Base-by-base conservation (phyloP, 2,113 vertebrate genomes). In the Sciurus niger region DNA sequence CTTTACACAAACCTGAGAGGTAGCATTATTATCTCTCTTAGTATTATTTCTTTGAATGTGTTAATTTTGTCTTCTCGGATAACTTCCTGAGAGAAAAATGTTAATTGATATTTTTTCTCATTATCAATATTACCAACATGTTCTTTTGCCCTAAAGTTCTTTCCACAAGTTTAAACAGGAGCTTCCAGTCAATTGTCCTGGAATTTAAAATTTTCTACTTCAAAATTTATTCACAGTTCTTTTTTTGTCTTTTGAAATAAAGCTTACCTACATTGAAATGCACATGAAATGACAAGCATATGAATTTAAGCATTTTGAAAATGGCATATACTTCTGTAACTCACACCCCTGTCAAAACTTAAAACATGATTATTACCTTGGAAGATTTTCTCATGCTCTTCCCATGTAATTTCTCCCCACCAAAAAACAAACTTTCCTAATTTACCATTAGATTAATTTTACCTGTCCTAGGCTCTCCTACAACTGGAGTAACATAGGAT, bases 221-320 rank as follows among this genome's bases (percentile, higher is more conserved):
- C 34, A 89, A 72, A 89, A 63, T 58, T 68, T 93, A n/a, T 82
- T 70, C 10, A 65, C 8, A 72, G 60, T 68, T 48, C n/a, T 77
- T 67, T 72, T 65, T 34, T 89, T 82, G 67, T 28, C 17, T 80
- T 84, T 90, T 67, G 48, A 88, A 74, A 20, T 78, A 34, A 88
- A 87, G 74, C 88, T 60, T 88, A 73, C 30, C 79, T 78, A 78
- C 28, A 67, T 51, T 79, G 63, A 83, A 90, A 84, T 60, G 10
- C 18, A 86, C 32, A 30, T 22, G 60, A 63, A 6, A 25, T 63
- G 18, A 65, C 32, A 95, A 78, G 18, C 51, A 18, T 77, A 43
- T 43, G 90, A 40, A 79, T 88, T 34, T 95, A 73, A 46, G 28
- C 58, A 77, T 88, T 79, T 78, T 78, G 53, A 51, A 83, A 77